phyloP scores from a whole-genome alignment of 1,140 invertebrate species.

The Eumeta japonica region DNA sequence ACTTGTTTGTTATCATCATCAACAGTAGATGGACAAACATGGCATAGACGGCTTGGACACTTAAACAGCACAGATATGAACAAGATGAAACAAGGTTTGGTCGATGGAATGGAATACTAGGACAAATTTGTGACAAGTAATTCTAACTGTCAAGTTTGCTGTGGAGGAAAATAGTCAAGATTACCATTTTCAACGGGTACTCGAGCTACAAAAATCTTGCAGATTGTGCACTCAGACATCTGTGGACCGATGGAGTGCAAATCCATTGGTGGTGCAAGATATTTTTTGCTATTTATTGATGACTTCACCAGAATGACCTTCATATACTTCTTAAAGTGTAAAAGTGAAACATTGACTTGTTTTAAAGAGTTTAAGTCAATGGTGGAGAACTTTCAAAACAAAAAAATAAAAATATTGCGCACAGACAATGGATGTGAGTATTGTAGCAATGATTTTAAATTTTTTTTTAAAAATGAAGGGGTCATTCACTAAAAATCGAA shows the following conservation, averaged over 20 bases:
- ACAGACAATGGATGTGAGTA: constrained; percentile 37
- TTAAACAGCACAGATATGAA: constrained; percentile 1
- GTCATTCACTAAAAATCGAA: constrained; percentile 18
- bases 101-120: constrained; percentile 4
- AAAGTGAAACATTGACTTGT: constrained; percentile 13
- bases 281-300: constrained; percentile 39
- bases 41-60: constrained; percentile 4
- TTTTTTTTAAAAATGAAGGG: constrained; percentile 10
- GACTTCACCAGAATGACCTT: constrained; percentile 28
- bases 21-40: no score
- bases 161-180: constrained; percentile 8
- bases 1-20: background rate
- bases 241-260: constrained; percentile 35
- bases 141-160: constrained; percentile 9
- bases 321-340: constrained; percentile 34
- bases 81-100: constrained; percentile 1
- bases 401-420: constrained; percentile 24
- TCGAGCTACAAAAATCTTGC: constrained; percentile 8
- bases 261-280: constrained; percentile 26
- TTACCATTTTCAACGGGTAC: constrained; percentile 3
- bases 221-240: constrained; percentile 34
- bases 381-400: constrained; percentile 25
- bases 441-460: constrained; percentile 17
- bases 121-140: constrained; percentile 11
- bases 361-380: constrained; percentile 28